Evolutionary conservation across 2,888 invertebrate species (phyloP).

Genomic region (Kuschelorhynchus macadamiae): DNA sequence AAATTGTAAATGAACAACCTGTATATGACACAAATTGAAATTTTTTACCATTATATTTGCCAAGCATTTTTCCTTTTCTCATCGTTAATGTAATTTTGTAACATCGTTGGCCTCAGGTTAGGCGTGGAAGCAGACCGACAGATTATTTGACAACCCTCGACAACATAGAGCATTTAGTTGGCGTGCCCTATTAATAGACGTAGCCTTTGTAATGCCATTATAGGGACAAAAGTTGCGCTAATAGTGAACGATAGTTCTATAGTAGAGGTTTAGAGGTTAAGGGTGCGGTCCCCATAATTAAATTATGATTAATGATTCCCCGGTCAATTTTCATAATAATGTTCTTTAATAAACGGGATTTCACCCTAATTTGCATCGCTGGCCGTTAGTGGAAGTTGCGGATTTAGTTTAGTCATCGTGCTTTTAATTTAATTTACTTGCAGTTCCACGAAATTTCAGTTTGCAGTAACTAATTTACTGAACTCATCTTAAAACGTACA

Average conservation of each 20-base stretch:
- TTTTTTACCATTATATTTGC: too few species aligned
- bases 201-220: slow-evolving; percentile 31
- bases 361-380: slow-evolving; percentile 42
- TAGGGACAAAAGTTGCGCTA: slow-evolving; percentile 33
- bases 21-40: too few species aligned
- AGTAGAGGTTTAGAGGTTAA: slow-evolving; percentile 35
- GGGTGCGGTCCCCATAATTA: slow-evolving; percentile 49
- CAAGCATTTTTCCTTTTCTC: too few species aligned
- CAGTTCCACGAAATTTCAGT: slow-evolving; percentile 32
- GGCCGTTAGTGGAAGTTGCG: slow-evolving; percentile 36
- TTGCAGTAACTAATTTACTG: slow-evolving; percentile 24
- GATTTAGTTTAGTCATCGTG: slow-evolving; percentile 47
- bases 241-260: slow-evolving; percentile 41
- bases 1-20: too few species aligned
- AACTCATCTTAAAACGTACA: slow-evolving; percentile 10
- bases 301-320: slow-evolving; percentile 51
- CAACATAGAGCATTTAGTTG: slow-evolving; percentile 11
- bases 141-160: slow-evolving; percentile 9
- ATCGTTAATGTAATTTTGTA: too few species aligned
- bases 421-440: slow-evolving; percentile 44
- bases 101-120: too few species aligned
- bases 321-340: slow-evolving; percentile 49
- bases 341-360: slow-evolving; percentile 46
- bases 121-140: too few species aligned
- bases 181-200: slow-evolving; percentile 7